These are phyloP conservation scores for Xiphophorus hellerii DNA, from an alignment of 2,113 vertebrate genomes.

Conservation along the genomic window DNA sequence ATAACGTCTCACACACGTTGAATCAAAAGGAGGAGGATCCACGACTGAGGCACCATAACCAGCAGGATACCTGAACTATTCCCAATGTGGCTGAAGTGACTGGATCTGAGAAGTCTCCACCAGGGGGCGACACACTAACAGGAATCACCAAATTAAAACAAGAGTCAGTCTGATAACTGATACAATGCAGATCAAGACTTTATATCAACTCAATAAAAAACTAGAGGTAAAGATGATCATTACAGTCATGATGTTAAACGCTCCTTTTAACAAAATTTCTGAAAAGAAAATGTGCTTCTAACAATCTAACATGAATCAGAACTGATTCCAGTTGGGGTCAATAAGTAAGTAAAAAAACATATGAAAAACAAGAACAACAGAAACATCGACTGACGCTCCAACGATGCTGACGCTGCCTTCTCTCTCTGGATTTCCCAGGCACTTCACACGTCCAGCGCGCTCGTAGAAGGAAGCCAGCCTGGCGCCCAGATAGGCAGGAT, in stretches of 20 bases:
- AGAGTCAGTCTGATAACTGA: neutral
- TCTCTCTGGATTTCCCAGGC: conserved; percentile 94
- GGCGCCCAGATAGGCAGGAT: conserved; percentile 95
- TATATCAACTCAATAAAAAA: neutral
- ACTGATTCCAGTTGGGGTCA: no score
- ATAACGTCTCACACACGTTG: neutral
- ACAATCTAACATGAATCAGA: neutral
- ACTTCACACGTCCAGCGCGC: conserved; percentile 95
- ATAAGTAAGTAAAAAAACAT: neutral
- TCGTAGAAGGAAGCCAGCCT: conserved; percentile 97
- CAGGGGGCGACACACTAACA: conserved; percentile 93
- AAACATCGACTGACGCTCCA: conserved; percentile 87
- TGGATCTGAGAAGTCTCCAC: conserved; percentile 98
- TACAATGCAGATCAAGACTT: neutral
- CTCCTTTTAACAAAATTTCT: neutral
- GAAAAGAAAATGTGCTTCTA: neutral
- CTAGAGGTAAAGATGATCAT: neutral
- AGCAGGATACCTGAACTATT: conserved; percentile 87
- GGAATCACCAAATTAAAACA: conserved; percentile 23
- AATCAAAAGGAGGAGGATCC: neutral
- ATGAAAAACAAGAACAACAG: neutral
- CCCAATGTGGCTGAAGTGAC: conserved; percentile 97
- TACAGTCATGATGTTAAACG: neutral
- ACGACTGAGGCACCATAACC: neutral
- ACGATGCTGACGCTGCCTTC: conserved; percentile 99